A percentile compares a stretch with the other conserved stretches of the same genome.
These are phyloP conservation scores for Cyprinodon diabolis DNA, from an alignment of 2,797 vertebrate species.

Conservation along the genomic window DNA sequence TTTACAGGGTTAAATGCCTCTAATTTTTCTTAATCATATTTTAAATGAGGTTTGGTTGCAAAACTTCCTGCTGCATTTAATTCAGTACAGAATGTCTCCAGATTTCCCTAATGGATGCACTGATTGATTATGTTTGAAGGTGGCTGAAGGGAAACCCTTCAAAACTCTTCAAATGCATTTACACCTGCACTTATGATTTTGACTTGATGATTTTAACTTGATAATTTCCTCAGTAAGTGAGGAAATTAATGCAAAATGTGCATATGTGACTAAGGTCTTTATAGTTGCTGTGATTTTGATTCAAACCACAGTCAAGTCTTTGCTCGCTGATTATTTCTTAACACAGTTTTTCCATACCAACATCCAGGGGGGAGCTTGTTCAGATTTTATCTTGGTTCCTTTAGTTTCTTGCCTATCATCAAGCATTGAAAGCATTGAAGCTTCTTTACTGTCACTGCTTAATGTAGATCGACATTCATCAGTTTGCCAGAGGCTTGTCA, in stretches of 20 bases:
- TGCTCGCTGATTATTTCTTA: conserved; percentile 45
- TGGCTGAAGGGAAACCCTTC: no score
- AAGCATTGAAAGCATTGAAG: conserved; percentile 21
- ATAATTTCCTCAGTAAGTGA: background rate
- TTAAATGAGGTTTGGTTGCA: background rate
- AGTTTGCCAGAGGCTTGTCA: conserved; percentile 27
- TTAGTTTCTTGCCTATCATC: conserved; percentile 11
- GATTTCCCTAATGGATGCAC: no score
- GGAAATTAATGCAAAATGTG: background rate
- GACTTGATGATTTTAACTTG: background rate
- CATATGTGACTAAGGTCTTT: conserved; percentile 49
- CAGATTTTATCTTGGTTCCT: conserved; percentile 29
- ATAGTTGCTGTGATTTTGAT: conserved; percentile 46
- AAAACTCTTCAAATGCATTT: background rate
- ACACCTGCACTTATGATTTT: background rate
- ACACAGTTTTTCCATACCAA: conserved; percentile 43
- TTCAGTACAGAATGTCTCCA: no score
- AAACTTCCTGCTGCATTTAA: background rate
- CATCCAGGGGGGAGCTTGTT: conserved; percentile 27
- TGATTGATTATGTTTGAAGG: no score
- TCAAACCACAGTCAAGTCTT: conserved; percentile 37
- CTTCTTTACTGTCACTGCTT: conserved; percentile 18
- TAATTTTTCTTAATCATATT: background rate
- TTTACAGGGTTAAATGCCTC: background rate
- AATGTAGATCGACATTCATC: conserved; percentile 37